These are phyloP conservation scores for Hipparchia sbordonii DNA, from an alignment of 2,888 invertebrate genomes.

Conservation along the genomic window DNA sequence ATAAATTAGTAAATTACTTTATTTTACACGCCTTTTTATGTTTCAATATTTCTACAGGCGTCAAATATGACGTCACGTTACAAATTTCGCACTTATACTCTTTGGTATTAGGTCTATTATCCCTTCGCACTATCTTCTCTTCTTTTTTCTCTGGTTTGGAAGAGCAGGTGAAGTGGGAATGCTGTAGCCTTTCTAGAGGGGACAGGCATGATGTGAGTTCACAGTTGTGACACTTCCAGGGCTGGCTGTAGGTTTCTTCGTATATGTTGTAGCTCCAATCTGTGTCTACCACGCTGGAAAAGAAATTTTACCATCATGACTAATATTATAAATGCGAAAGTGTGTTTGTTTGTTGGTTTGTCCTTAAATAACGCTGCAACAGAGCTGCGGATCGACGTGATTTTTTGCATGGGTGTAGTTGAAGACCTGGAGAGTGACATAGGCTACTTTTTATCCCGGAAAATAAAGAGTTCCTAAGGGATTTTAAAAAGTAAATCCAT, in stretches of 20 bases:
- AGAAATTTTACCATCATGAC: conserved; percentile 7
- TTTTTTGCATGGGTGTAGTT: too few species aligned
- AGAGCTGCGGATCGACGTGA: too few species aligned
- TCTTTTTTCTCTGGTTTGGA: conserved; percentile 58
- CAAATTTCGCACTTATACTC: conserved; percentile 89
- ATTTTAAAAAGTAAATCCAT: too few species aligned
- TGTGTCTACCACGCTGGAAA: conserved; percentile 84
- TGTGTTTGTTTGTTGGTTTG: too few species aligned
- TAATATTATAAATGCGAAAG: too few species aligned
- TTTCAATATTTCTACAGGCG: conserved; percentile 92
- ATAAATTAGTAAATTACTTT: conserved; percentile 45
- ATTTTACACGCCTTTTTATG: conserved; percentile 88
- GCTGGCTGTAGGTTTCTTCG: conserved; percentile 82
- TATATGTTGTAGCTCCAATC: conserved; percentile 86
- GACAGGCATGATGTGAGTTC: conserved; percentile 83
- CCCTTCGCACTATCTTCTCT: conserved; percentile 53
- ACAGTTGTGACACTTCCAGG: conserved; percentile 90
- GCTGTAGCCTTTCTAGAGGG: conserved; percentile 88
- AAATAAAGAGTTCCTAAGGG: too few species aligned
- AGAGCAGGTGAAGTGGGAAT: conserved; percentile 82
- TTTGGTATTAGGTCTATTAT: conserved; percentile 81
- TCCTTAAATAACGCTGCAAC: too few species aligned
- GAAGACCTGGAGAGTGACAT: too few species aligned
- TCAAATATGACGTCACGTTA: conserved; percentile 85
- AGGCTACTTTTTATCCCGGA: too few species aligned